Conservation (phyloP, 2,888 invertebrate species). For the Campaea margaritaria region DNA sequence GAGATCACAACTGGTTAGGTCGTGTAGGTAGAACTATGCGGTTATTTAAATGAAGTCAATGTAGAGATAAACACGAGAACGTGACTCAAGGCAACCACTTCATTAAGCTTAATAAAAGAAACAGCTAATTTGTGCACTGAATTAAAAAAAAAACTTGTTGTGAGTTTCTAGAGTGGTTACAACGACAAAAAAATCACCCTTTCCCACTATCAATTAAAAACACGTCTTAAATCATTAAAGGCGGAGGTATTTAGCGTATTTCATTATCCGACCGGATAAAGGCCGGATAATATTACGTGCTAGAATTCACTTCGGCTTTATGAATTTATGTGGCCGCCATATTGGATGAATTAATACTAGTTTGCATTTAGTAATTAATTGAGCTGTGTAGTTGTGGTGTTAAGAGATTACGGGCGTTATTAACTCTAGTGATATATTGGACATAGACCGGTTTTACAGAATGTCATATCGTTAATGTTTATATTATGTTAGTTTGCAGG, state of each 20-base stretch:
- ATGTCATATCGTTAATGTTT: conserved; percentile 1
- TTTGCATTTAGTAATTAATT: conserved; percentile 40
- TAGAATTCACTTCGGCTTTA: conserved; percentile 49
- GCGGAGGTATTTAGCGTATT: conserved; percentile 49
- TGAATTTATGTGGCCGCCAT: conserved; percentile 52
- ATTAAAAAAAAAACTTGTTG: neutral
- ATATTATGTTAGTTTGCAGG: neutral
- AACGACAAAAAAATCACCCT: neutral
- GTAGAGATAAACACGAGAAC: too few relatives aligned
- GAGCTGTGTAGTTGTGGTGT: conserved; percentile 33
- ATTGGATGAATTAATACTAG: conserved; percentile 41
- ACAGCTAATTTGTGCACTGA: neutral
- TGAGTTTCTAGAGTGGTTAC: neutral
- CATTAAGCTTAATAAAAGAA: too few relatives aligned
- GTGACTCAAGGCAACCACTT: too few relatives aligned
- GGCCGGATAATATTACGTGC: conserved; percentile 48
- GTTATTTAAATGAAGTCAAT: too few relatives aligned
- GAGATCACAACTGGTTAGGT: conserved; percentile 10
- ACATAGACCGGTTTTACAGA: conserved; percentile 9
- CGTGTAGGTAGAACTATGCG: neutral
- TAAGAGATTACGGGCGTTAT: conserved; percentile 43
- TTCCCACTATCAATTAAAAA: conserved; percentile 29
- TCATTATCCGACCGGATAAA: conserved; percentile 47
- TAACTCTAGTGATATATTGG: conserved; percentile 38
- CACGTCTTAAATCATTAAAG: conserved; percentile 12